phyloP scores from a whole-genome alignment of 2,797 vertebrate genomes.

The Gymnothorax javanicus region DNA sequence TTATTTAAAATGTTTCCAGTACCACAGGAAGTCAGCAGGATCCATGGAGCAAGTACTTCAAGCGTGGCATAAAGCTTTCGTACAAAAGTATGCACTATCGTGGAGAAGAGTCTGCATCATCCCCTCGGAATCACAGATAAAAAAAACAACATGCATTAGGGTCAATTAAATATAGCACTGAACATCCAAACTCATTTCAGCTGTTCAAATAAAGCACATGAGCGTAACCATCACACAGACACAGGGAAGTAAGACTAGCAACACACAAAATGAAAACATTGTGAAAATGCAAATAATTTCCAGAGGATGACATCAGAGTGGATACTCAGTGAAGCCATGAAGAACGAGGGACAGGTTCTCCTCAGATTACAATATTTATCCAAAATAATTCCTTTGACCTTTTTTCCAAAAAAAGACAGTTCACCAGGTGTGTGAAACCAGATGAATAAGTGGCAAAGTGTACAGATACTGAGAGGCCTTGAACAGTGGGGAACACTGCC shows the following conservation, averaged over 20 bases:
- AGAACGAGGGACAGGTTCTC: not conserved
- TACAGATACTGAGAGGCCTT: not conserved
- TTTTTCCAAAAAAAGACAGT: not conserved
- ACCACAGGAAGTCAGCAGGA: not conserved
- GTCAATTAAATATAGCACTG: not conserved
- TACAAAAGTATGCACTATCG: not conserved
- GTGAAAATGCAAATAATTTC: not conserved
- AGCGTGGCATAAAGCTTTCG: not conserved
- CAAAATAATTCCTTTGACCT: not conserved
- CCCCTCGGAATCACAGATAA: not conserved
- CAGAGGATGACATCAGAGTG: not conserved
- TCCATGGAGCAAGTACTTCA: not conserved
- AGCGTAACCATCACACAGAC: not conserved
- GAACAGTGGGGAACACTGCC: not conserved
- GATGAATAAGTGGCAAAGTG: not conserved
- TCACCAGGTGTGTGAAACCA: not conserved
- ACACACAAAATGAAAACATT: not conserved
- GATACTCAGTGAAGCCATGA: constrained; percentile 4
- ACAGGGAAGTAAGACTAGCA: not conserved
- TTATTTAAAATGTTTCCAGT: not conserved
- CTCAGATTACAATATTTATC: not conserved
- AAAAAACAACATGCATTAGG: not conserved
- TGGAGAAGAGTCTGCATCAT: not conserved
- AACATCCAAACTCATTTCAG: not conserved
- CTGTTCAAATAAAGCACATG: not conserved